phyloP scores from a whole-genome alignment of 2,113 vertebrate genomes.

The Fukomys damarensis region DNA sequence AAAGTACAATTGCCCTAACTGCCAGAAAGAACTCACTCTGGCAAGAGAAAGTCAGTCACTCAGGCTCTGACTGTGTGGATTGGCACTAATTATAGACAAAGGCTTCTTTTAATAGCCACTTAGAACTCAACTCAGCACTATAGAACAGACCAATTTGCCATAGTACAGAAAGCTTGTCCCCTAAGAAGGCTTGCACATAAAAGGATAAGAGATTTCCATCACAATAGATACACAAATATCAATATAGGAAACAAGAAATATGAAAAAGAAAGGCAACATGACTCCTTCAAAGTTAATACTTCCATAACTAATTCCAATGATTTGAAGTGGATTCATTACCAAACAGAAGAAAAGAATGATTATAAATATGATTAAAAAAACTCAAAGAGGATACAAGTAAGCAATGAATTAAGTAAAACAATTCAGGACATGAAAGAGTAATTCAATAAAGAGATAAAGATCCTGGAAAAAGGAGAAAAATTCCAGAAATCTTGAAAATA shows the following conservation, averaged over 20 bases:
- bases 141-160: background rate
- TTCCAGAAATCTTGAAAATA: background rate
- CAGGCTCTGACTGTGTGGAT: background rate
- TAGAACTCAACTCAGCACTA: background rate
- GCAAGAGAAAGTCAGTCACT: background rate
- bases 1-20: background rate
- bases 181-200: background rate
- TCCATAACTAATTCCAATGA: background rate
- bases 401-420: background rate
- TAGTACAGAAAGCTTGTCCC: background rate
- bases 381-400: background rate
- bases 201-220: background rate
- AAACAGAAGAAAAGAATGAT: background rate
- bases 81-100: background rate
- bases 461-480: background rate
- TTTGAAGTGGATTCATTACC: background rate
- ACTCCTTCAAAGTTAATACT: background rate
- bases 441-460: background rate
- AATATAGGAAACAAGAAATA: background rate
- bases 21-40: background rate
- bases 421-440: background rate
- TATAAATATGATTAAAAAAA: background rate
- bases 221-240: background rate
- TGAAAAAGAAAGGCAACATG: background rate
- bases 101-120: background rate